Base-by-base conservation (phyloP, 2,797 vertebrate species). In the Pseudomugil gertrudae region DNA sequence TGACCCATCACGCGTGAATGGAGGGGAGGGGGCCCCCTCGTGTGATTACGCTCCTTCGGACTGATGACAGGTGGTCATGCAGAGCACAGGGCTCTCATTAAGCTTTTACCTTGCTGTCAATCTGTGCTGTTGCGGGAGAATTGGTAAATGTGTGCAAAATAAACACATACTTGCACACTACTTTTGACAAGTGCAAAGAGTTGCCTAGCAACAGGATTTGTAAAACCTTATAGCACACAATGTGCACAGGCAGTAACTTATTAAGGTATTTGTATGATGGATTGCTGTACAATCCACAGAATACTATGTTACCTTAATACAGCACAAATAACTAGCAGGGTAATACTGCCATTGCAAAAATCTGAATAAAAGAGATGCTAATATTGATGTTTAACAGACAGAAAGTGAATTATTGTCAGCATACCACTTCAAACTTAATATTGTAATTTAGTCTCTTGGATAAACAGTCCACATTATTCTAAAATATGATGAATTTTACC, bases 181-280 rank as follows among this genome's bases (percentile, higher is more conserved):
- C 65, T 70, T 53, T 10, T 52, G 69, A 36, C 71, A 68, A 66
- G 47, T 66, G 74, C 80, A 75, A 79, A 63, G 66, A 76, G 90
- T 93, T 93, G 89, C 91, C 84, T 91, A 82, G 93, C 85, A 93
- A 94, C 91, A 90, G 81, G 76, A 83, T 60, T 63, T 79, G 74
- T 57, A 69, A 75, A 30, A 66, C 69, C 48, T 50, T 19, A 48
- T 4, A 10, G 26, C 38, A 77, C 82, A 60, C 40, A 61, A 19
- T 32, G 11, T 11, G 36, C 47, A 69, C 11, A 26, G 27, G 62
- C 36, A 52, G 4, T 35, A 54, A 73, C 54, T 74, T 78, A 45
- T 36, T 50, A 53, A 72, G 58, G 56, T 40, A 10, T 61, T 66
- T 63, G 32, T 66, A 26, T 14, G 57, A 36, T 11, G 29, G 54